phyloP scores from a whole-genome alignment of 2,797 vertebrate genomes.

The Eidolon dupreanum region DNA sequence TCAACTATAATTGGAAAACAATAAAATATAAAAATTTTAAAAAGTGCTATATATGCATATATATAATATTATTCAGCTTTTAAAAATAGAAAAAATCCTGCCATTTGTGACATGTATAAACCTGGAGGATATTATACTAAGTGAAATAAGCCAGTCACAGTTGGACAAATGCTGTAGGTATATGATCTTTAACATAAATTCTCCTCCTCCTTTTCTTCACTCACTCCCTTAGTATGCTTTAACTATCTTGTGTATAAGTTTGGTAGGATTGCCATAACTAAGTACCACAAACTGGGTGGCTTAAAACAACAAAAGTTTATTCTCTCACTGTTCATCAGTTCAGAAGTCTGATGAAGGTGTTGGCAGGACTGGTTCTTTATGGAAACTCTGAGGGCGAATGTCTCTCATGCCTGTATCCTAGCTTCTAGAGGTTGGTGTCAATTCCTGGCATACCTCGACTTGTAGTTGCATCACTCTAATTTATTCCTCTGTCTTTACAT shows the following conservation, averaged over 20 bases:
- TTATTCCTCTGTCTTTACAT: not conserved
- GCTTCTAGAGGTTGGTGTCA: not conserved
- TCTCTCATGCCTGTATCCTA: not conserved
- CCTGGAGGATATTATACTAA: not conserved
- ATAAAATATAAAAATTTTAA: no score
- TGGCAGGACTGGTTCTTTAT: not conserved
- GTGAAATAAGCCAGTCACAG: not conserved
- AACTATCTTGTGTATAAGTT: conserved; percentile 15
- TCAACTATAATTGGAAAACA: no score
- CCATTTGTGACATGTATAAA: not conserved
- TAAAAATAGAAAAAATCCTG: not conserved
- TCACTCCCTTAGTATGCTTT: not conserved
- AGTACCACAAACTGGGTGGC: not conserved
- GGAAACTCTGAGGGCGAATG: not conserved
- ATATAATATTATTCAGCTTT: not conserved
- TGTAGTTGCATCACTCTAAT: not conserved
- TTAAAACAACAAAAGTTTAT: not conserved
- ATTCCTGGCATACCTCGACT: not conserved
- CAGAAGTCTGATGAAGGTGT: not conserved
- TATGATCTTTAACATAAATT: not conserved
- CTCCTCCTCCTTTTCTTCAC: not conserved
- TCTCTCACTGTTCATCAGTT: not conserved
- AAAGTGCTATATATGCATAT: not conserved
- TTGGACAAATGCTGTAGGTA: not conserved
- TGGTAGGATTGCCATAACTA: not conserved